These are phyloP conservation scores for Pristionchus fissidentatus DNA, from an alignment of 2,888 invertebrate species.

Conservation along the genomic window DNA sequence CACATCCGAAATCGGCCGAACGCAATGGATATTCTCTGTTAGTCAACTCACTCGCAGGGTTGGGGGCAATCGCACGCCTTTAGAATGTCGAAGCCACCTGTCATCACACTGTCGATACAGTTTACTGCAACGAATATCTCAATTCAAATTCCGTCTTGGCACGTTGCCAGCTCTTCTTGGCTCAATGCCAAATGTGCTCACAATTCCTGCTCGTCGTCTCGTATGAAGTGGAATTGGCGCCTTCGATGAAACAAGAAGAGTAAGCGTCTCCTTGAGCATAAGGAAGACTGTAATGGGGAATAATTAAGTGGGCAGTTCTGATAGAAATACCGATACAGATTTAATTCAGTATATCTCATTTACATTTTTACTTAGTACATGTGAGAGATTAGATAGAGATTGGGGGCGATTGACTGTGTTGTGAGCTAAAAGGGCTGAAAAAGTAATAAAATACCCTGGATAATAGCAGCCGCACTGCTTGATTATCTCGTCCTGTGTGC, in stretches of 20 bases:
- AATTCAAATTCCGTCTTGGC: background rate
- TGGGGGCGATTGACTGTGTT: background rate
- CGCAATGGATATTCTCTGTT: no score
- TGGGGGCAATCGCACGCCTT: conserved; percentile 69
- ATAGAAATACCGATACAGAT: background rate
- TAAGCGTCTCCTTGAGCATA: background rate
- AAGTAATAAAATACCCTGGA: conserved; percentile 53
- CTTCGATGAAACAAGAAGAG: background rate
- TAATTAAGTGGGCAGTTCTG: background rate
- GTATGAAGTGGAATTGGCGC: background rate
- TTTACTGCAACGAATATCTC: conserved; percentile 53
- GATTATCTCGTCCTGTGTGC: conserved; percentile 74
- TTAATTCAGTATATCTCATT: background rate
- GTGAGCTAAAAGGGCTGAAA: background rate
- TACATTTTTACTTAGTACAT: background rate
- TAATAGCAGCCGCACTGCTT: conserved; percentile 75
- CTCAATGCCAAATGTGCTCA: no score
- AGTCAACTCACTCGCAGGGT: conserved; percentile 70
- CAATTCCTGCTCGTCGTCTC: conserved; percentile 16
- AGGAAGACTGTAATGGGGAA: background rate
- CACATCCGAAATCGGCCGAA: background rate
- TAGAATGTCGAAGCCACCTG: conserved; percentile 59
- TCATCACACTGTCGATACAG: conserved; percentile 63
- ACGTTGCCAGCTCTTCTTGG: no score
- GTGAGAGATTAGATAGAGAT: background rate